phyloP scores from a whole-genome alignment of 2,797 vertebrate species.

The Melanotaenia nigrans region DNA sequence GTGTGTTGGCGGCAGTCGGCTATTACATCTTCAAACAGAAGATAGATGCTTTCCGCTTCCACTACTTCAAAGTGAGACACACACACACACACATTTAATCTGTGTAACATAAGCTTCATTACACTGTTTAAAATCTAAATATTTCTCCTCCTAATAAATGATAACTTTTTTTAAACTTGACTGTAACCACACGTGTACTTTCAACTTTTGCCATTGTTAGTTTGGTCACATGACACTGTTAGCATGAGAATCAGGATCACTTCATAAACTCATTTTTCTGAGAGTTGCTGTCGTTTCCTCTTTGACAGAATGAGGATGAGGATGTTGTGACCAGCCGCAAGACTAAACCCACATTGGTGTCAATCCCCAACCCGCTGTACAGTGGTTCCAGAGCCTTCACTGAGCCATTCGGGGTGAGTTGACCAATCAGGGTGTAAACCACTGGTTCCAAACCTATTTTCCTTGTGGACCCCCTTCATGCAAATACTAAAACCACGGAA shows the following conservation, averaged over 20 bases:
- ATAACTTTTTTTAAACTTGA: too few relatives aligned
- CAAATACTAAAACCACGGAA: too few relatives aligned
- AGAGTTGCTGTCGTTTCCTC: constrained; percentile 15
- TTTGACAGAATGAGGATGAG: constrained; percentile 77
- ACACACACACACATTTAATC: not conserved
- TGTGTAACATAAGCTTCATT: too few relatives aligned
- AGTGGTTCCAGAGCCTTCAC: constrained; percentile 78
- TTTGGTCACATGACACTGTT: too few relatives aligned
- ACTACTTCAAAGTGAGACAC: constrained; percentile 86
- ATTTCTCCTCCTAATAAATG: too few relatives aligned
- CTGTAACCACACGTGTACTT: too few relatives aligned
- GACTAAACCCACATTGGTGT: constrained; percentile 83
- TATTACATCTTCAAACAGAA: constrained; percentile 83
- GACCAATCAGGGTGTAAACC: not conserved
- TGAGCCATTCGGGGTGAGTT: constrained; percentile 86
- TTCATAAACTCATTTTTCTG: too few relatives aligned
- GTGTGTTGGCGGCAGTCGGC: constrained; percentile 67
- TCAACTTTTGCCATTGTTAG: not conserved
- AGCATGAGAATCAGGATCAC: not conserved
- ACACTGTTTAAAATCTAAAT: too few relatives aligned
- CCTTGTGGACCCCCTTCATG: too few relatives aligned
- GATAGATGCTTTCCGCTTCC: constrained; percentile 85
- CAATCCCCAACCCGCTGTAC: constrained; percentile 90
- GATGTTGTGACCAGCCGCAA: constrained; percentile 67
- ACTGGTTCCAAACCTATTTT: too few relatives aligned